Percentiles rank a stretch among this genome's conserved stretches.
Evolutionary conservation across 2,888 invertebrate species (phyloP).

Genomic region (Branchipolynoe longqiensis): DNA sequence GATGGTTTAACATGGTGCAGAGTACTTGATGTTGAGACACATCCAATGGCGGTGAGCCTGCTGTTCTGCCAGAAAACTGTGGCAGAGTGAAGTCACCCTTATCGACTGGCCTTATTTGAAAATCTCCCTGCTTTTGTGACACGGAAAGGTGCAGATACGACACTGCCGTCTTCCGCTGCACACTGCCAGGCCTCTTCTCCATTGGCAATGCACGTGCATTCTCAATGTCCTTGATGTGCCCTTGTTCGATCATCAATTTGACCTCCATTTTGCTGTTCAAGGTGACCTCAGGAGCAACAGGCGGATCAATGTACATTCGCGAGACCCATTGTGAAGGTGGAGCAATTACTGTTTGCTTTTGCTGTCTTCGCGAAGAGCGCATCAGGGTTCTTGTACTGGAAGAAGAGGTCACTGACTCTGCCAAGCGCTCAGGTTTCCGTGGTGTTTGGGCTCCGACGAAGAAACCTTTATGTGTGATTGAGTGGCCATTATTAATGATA

Average conservation of each 20-base stretch:
- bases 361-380: too few relatives aligned
- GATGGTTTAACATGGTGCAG: background rate
- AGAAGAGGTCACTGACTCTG: too few relatives aligned
- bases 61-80: background rate
- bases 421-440: too few relatives aligned
- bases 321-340: conserved; percentile 3
- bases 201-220: background rate
- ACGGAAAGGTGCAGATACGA: conserved; percentile 21
- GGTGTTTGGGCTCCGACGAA: conserved; percentile 3
- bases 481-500: conserved; percentile 25
- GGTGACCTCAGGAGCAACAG: conserved; percentile 11
- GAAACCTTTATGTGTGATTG: conserved; percentile 16
- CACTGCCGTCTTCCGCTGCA: conserved; percentile 9
- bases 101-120: conserved; percentile 18
- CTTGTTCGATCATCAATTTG: background rate
- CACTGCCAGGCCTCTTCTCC: background rate
- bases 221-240: conserved; percentile 6
- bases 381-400: too few relatives aligned
- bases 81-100: conserved; percentile 17
- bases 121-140: background rate
- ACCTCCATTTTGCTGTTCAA: conserved; percentile 24
- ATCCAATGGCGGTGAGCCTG: background rate
- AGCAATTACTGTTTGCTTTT: too few relatives aligned
- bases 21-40: conserved; percentile 15
- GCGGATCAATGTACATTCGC: conserved; percentile 37